Base-by-base conservation (phyloP, 2,797 vertebrate genomes). In the Nannoperca australis region DNA sequence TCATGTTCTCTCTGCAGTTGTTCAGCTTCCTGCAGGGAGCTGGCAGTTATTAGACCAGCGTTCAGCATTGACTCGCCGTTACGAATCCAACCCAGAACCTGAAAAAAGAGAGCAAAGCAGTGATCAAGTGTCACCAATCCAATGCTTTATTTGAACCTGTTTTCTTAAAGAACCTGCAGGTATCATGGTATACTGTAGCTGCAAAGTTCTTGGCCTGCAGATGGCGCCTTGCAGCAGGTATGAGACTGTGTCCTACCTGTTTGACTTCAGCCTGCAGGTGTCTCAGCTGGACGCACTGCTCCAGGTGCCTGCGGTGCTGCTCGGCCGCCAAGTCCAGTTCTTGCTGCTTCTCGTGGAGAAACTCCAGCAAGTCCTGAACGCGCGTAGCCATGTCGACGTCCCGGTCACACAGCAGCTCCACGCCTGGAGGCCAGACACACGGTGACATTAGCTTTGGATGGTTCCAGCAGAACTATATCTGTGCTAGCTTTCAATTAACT, bases 31-130 rank as follows among this genome's bases (percentile, higher is more conserved):
- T 98, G 98, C 64, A 99, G 91, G 0, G 98, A 99, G 91, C 98
- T 99, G 76, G 98, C 98, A 2, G 98, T 99, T 90, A 99, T 99
- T 7, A 99, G 93, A 13, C 98, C 97, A 0, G 98, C 98, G 1
- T 99, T 99, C 64, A 99, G 88, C 98, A 99, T 99, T 0, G 98
- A 99, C 91, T 99, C 98, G 0, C 98, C 98, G 0, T 99, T 99
- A 80, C 98, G 96, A 83, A 99, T 99, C 98, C 98, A 99, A 51
- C 98, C 98, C 81, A 99, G 94, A 76, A 99, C 98, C 98, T 99
- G 71, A 34, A 42, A 42, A 56, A 56, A 76, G 0, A 72, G 3
- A 38, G 2, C 6, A 12, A 40, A 30, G 11, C 5, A 13, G 14
- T 14, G n/a, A 65, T 30, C 38, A 50, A 60, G 34, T 53, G 20